Percentiles rank a stretch among this genome's conserved stretches.
phyloP scores from a whole-genome alignment of 2,888 invertebrate species.

The Epirrita christyi region DNA sequence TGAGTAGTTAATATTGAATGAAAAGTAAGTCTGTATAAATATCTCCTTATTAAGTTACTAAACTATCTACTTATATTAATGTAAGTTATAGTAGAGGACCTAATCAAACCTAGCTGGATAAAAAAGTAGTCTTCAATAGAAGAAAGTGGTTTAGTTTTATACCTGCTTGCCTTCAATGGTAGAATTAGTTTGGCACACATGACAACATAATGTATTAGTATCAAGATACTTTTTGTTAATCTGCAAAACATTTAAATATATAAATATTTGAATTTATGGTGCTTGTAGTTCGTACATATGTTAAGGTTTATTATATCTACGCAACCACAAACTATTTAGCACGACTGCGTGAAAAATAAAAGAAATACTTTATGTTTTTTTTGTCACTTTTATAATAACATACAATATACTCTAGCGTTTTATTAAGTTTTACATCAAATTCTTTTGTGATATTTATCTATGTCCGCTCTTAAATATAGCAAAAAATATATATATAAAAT shows the following conservation, averaged over 20 bases:
- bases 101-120: too few relatives aligned
- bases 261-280: not conserved
- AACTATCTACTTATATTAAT: too few relatives aligned
- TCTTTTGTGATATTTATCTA: conserved; percentile 45
- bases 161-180: too few relatives aligned
- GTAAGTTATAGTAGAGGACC: too few relatives aligned
- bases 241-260: too few relatives aligned
- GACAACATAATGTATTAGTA: too few relatives aligned
- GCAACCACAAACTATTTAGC: not conserved
- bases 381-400: conserved; percentile 34
- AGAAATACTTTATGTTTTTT: conserved; percentile 35
- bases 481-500: conserved; percentile 50
- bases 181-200: too few relatives aligned
- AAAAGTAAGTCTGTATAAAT: too few relatives aligned
- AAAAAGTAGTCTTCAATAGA: too few relatives aligned
- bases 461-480: conserved; percentile 49
- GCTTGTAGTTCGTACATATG: not conserved
- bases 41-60: not conserved
- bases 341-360: conserved; percentile 20
- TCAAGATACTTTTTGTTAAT: too few relatives aligned
- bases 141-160: too few relatives aligned
- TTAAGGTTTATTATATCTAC: not conserved
- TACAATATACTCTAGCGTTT: conserved; percentile 29
- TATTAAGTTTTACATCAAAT: conserved; percentile 49
- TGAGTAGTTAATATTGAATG: too few relatives aligned